phyloP scores from a whole-genome alignment of 2,888 invertebrate species.

The Cantharis lateralis region DNA sequence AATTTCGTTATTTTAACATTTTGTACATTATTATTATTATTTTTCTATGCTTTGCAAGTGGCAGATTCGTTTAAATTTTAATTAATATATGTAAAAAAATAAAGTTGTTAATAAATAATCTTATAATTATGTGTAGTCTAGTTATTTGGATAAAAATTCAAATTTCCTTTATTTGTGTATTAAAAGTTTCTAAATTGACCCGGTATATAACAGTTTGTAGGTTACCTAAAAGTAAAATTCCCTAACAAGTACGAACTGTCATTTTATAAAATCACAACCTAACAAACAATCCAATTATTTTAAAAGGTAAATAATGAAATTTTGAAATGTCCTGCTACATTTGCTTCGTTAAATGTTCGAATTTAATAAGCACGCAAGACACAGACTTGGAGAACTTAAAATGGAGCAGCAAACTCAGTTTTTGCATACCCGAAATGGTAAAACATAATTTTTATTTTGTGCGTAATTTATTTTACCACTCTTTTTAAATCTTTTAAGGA shows the following conservation, averaged over 20 bases:
- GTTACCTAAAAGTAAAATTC: not conserved
- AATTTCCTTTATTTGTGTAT: not conserved
- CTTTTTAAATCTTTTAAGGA: constrained; percentile 22
- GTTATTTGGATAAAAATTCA: no score
- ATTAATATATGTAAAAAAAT: not conserved
- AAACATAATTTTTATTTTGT: constrained; percentile 7
- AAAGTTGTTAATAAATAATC: not conserved
- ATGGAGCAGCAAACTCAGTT: constrained; percentile 38
- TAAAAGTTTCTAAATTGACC: not conserved
- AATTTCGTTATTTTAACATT: not conserved
- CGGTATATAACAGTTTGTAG: not conserved
- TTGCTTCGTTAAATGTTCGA: constrained; percentile 31
- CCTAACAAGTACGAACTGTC: not conserved
- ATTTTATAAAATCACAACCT: not conserved
- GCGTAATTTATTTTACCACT: not conserved
- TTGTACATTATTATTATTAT: not conserved
- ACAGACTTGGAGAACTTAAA: constrained; percentile 29
- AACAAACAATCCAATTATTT: not conserved
- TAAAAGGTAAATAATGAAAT: not conserved
- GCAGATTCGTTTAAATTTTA: not conserved
- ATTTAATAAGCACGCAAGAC: constrained; percentile 34
- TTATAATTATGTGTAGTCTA: not conserved
- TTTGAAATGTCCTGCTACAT: constrained; percentile 28
- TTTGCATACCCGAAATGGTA: constrained; percentile 47
- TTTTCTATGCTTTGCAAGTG: not conserved